These are phyloP conservation scores for Tribolium castaneum DNA, from an alignment of 1,140 invertebrate species.

Conservation along the genomic window DNA sequence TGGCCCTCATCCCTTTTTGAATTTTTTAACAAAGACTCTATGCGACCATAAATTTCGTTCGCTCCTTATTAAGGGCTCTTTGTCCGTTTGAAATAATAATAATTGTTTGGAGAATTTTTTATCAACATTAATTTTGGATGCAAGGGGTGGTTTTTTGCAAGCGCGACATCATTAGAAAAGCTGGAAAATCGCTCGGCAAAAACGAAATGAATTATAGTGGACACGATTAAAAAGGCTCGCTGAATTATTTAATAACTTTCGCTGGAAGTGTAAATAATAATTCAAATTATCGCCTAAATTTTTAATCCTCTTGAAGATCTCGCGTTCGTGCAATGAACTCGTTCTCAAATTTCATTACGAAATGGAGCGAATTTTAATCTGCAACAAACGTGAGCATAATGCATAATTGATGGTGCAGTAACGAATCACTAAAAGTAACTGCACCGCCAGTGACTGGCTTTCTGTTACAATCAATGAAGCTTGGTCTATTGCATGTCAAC, in stretches of 20 bases:
- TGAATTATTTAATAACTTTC: background rate
- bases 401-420: background rate
- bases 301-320: background rate
- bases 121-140: constrained; percentile 22
- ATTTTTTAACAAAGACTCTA: constrained; percentile 27
- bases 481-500: constrained; percentile 11
- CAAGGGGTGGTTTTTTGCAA: background rate
- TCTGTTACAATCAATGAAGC: constrained; percentile 10
- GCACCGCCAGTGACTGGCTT: background rate
- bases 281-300: background rate
- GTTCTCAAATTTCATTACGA: background rate
- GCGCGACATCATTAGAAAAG: background rate
- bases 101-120: constrained; percentile 29
- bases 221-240: background rate
- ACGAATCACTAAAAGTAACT: background rate
- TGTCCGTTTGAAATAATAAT: constrained; percentile 14
- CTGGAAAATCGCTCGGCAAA: background rate
- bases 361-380: background rate
- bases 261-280: background rate
- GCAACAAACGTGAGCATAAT: background rate
- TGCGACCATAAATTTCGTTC: background rate
- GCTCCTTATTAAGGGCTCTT: constrained; percentile 3
- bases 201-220: background rate
- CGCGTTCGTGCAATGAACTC: background rate
- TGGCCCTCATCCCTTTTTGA: constrained; percentile 1